These are phyloP conservation scores for Coptotermes formosanus DNA, from an alignment of 1,140 invertebrate genomes.

Conservation along the genomic window DNA sequence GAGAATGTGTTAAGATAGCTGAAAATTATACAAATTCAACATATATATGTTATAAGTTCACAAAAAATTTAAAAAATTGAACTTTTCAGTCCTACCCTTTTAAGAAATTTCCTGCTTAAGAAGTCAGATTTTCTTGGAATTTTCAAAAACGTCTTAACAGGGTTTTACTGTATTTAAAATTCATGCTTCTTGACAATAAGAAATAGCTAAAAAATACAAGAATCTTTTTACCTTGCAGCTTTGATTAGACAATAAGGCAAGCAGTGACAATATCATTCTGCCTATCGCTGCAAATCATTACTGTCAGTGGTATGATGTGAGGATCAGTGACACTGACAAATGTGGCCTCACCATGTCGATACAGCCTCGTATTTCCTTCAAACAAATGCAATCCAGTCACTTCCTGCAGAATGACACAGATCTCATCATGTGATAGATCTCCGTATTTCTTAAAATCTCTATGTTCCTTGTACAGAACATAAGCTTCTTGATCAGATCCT, in stretches of 20 bases:
- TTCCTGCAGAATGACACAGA: background rate
- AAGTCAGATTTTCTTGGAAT: no score
- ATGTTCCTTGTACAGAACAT: background rate
- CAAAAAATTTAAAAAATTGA: no score
- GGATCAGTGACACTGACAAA: background rate
- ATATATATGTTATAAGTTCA: no score
- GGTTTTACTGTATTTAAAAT: no score
- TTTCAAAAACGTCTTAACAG: no score
- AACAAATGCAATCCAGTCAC: background rate
- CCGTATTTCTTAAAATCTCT: background rate
- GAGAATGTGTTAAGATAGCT: no score
- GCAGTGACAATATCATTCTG: background rate
- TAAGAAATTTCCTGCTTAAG: no score
- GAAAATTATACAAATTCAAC: no score
- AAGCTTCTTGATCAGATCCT: background rate
- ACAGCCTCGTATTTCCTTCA: background rate
- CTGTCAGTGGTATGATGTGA: background rate
- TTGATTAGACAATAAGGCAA: background rate
- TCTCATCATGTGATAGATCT: background rate
- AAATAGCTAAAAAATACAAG: no score
- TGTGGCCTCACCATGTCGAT: background rate
- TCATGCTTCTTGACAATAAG: background rate
- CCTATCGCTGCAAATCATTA: background rate
- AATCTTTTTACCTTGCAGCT: no score
- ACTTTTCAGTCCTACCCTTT: no score